Base-by-base conservation (phyloP, 2,888 invertebrate species). In the Torymus texanus region DNA sequence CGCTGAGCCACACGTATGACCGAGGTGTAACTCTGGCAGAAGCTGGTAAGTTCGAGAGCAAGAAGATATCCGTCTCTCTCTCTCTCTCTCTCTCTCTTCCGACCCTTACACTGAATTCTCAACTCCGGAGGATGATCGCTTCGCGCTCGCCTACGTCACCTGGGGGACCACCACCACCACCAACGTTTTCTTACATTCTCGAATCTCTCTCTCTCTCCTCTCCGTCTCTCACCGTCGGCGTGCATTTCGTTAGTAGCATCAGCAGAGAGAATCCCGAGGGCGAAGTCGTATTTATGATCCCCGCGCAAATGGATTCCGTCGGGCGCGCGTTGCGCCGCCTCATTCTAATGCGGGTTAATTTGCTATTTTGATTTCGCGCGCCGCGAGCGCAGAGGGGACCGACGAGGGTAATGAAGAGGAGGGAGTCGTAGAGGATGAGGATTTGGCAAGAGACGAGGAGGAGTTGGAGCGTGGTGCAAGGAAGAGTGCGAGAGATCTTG, bases 171-270 rank as follows among this genome's bases (percentile, higher is more conserved):
- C 78, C 80, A 56, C 50, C 29, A 71, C 78, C 80, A 82, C 88
- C 88, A 87, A 85, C 85, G 85, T 88, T 88, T 79, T 88, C 88
- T 87, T 88, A 87, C 84, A 75, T 83, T 83, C 83, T 82, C 84
- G 83, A 41, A 41, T 41, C 41, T 41, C 41, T 8, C 29, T 29
- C 24, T 24, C 24, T 24, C 29, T 29, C 29, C 29, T 29, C 29
- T 29, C 29, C 5, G 0, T 29, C 29, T 29, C 41, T 84, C 84
- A 80, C 82, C 83, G 21, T 14, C 59, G n/a, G 61, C 62, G 74
- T 24, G 75, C 65, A 71, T 74, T 79, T 79, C 74, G 73, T 79
- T 83, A 82, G 41, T 41, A 41, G 41, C 41, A 41, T 41, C 41
- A 41, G 78, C 18, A 13, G 67, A 66, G 62, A 75, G 68, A 59